A percentile compares a stretch with the other conserved stretches of the same genome.
Evolutionary conservation across 1,140 invertebrate genomes (phyloP).

Genomic region (Asbolus verrucosus): DNA sequence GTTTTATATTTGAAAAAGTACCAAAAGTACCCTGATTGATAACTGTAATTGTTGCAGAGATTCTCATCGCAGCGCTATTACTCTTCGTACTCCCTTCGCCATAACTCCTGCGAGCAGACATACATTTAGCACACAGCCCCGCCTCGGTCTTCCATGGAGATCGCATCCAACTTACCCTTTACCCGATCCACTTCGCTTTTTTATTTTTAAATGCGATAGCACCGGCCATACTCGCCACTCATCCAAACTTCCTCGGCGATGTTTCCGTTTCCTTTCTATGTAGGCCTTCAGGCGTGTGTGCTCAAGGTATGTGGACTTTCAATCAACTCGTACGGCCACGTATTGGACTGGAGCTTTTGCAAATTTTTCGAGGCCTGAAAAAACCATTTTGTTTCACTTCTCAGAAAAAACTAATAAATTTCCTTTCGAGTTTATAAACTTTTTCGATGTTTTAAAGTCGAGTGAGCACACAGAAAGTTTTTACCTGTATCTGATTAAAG

Average conservation of each 20-base stretch:
- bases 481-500: too few relatives aligned
- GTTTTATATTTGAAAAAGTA: too few relatives aligned
- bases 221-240: constrained; percentile 11
- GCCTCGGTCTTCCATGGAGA: constrained; percentile 58
- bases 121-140: constrained; percentile 75
- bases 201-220: constrained; percentile 59
- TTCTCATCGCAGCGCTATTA: constrained; percentile 79
- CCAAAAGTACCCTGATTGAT: constrained; percentile 40
- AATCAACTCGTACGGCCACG: constrained; percentile 10
- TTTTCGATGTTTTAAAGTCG: too few relatives aligned
- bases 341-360: constrained; percentile 41
- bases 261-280: constrained; percentile 22
- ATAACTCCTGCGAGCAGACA: constrained; percentile 82
- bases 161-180: constrained; percentile 61
- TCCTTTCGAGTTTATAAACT: too few relatives aligned
- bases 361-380: background rate
- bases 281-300: constrained; percentile 31
- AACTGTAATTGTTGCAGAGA: constrained; percentile 70
- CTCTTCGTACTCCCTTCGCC: constrained; percentile 75
- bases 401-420: too few relatives aligned
- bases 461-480: too few relatives aligned
- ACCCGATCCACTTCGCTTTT: constrained; percentile 62
- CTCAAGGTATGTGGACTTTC: constrained; percentile 49
- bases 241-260: constrained; percentile 9
- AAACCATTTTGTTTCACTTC: too few relatives aligned